Evolutionary conservation across 2,797 vertebrate genomes (phyloP), one percentile per base, ranked within the genome.

Genomic region (Lagothrix lagotricha): DNA sequence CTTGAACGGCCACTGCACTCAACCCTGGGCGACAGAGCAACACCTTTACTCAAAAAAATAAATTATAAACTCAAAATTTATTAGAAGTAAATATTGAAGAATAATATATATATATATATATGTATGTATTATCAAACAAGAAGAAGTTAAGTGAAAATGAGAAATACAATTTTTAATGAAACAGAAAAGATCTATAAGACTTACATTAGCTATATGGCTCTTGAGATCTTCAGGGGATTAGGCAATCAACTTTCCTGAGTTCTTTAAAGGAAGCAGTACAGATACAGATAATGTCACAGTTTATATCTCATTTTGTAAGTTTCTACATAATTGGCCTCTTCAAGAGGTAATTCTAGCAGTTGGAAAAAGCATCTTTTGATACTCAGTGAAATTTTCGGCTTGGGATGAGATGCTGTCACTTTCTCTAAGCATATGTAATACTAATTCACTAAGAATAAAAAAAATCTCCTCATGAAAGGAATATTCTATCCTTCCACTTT

Each of bases 91-190:
- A 80, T 80, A 88, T 61, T 91, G 58, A 76, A 88, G 30, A 90
- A 52, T 58, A 80, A 46, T 91, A 30, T 30, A 64, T 33, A 33
- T 58, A 28, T 30, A 61, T 61, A 30, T 64, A 57, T 94, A 2
- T 7, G n/a, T n/a, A 76, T 46, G 5, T 70, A 19, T 52, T 77
- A 77, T 73, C 14, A 85, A 91, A 88, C 26, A 81, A 93, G 15
- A 81, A 81, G 8, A 82, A 9, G 82, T 50, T 79, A 86, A 92
- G 12, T 93, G 15, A 20, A 86, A 72, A 92, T 92, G 41, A 79
- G n/a, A 94, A 82, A 92, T 82, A 48, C 2, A 22, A 91, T 30
- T 95, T 91, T 92, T 89, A 92, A 44, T 77, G 0, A 73, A 92
- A 64, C 20, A 52, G 17, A 72, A 90, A 94, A 90, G 3, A 50